Base-by-base conservation (phyloP, 1,140 invertebrate genomes). In the Ganaspis sp. region DNA sequence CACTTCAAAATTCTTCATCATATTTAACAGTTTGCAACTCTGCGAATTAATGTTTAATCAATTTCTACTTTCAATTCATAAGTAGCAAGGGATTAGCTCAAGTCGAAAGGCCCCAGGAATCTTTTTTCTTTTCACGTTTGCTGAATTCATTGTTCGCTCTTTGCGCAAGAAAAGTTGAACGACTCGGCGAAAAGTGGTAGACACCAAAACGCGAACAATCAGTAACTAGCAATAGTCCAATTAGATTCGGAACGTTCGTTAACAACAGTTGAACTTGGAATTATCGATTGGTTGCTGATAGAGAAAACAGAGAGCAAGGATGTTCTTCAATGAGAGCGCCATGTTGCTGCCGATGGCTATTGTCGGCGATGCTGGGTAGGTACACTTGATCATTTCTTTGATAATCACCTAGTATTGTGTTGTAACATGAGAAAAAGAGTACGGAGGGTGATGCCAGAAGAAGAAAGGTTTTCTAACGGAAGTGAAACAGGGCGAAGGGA, bases 311-410 rank as follows among this genome's bases (percentile, higher is more conserved):
- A 81, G 54, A 74, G 54, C 9, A 73, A 84, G 81, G 77, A 89
- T 89, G 85, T 85, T 84, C 79, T 84, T 78, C 78, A 91, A 91
- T 81, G 83, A 85, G 74, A 91, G 83, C 74, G 54, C 76, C 79
- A 53, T 88, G 80, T 78, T 83, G 70, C 82, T 81, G 26, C 87
- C 90, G 53, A 85, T 89, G 86, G 84, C 89, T 45, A 91, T 89
- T 83, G 80, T 88, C 74, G 84, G 86, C 64, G 83, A 79, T 73
- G 83, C 82, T 34, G 87, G 86, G 87, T 89, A 85, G 84, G 83
- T 84, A 81, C 77, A 77, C 82, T 85, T 83, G 79, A 84, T 85
- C 76, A 79, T 84, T 85, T 85, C 82, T 85, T 83, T 85, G 78
- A 86, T 88, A 87, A 88, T 88, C 83, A 84, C 81, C 77, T 75